Evolutionary conservation across 2,888 invertebrate genomes (phyloP).

Genomic region (Notodonta ziczac): DNA sequence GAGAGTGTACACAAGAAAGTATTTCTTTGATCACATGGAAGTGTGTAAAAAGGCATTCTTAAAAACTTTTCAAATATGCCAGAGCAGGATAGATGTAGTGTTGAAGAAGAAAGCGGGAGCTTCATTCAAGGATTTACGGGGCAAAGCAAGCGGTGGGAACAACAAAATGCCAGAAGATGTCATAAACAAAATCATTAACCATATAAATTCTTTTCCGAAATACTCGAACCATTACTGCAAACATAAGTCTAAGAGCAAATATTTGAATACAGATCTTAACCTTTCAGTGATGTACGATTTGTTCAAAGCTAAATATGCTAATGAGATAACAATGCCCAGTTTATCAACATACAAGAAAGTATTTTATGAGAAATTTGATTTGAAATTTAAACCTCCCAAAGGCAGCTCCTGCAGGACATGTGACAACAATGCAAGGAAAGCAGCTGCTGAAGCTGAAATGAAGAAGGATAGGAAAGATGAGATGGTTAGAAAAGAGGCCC

Average conservation of each 20-base stretch:
- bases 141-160: constrained; percentile 10
- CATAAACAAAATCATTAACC: constrained; percentile 10
- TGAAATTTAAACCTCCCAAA: constrained; percentile 10
- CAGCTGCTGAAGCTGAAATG: constrained; percentile 8
- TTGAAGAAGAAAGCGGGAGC: constrained; percentile 8
- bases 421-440: constrained; percentile 7
- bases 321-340: constrained; percentile 9
- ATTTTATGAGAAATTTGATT: constrained; percentile 12
- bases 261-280: constrained; percentile 10
- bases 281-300: constrained; percentile 11
- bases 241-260: constrained; percentile 9
- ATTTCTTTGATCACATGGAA: constrained; percentile 8
- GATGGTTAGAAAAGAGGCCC: constrained; percentile 1
- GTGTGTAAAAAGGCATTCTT: constrained; percentile 10
- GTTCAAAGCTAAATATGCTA: constrained; percentile 8
- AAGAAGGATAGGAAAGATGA: constrained; percentile 3
- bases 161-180: constrained; percentile 10
- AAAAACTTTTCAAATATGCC: constrained; percentile 10
- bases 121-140: constrained; percentile 8
- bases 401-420: constrained; percentile 8
- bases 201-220: constrained; percentile 11
- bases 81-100: constrained; percentile 11
- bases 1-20: constrained; percentile 9
- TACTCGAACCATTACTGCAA: constrained; percentile 12
- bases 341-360: constrained; percentile 10